Evolutionary conservation across 2,113 vertebrate genomes (phyloP).

Genomic region (Chloropsis hardwickii): DNA sequence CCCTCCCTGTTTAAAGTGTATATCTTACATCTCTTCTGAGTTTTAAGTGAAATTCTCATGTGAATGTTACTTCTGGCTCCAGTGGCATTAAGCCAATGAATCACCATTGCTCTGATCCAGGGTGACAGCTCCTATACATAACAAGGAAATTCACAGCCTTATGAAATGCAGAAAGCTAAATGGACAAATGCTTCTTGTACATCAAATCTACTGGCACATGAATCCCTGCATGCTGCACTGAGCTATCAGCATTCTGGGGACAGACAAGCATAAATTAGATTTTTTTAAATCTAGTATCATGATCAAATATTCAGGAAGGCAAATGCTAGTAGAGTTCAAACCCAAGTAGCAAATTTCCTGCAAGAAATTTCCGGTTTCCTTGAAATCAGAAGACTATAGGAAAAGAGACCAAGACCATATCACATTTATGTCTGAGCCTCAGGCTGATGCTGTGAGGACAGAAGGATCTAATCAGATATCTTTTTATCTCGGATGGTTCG

Average conservation of each 20-base stretch:
- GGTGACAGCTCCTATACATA: neutral
- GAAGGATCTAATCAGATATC: neutral
- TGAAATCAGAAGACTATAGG: neutral
- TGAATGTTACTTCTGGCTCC: neutral
- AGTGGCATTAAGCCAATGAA: neutral
- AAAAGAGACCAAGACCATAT: neutral
- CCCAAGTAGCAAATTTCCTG: neutral
- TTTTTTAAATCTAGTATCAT: neutral
- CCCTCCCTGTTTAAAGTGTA: neutral
- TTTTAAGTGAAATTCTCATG: conserved; percentile 1
- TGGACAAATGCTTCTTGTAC: neutral
- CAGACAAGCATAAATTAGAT: neutral
- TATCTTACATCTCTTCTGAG: neutral
- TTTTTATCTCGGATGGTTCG: neutral
- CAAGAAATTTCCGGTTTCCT: neutral
- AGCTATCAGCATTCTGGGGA: neutral
- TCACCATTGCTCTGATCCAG: neutral
- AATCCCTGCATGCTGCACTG: neutral
- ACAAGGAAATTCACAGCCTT: neutral
- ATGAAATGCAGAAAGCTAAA: neutral
- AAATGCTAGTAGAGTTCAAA: neutral
- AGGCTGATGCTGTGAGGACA: neutral
- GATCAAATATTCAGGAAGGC: neutral
- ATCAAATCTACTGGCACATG: neutral
- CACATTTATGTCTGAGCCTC: neutral